Conservation (phyloP, 30 jellyfish, hydroid and myxozoan genomes). For the Aurelia aurita region DNA sequence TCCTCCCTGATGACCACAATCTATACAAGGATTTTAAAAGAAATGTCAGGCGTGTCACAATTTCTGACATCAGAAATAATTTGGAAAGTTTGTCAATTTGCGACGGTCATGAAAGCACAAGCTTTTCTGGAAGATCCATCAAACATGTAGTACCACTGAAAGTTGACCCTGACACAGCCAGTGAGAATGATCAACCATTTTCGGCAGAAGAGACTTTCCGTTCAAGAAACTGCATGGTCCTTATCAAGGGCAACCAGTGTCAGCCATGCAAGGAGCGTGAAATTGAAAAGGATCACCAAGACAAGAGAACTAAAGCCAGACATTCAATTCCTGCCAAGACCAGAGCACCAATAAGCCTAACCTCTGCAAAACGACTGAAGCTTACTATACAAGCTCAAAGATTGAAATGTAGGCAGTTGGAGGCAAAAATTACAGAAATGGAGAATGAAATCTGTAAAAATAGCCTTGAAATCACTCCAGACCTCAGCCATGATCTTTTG, state of each 20-base stretch:
- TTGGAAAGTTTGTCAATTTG: not conserved
- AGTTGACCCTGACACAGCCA: slow-evolving; percentile 29
- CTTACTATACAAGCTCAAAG: slow-evolving; percentile 35
- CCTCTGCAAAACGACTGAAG: slow-evolving; percentile 4
- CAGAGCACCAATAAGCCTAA: slow-evolving; percentile 36
- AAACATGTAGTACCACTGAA: too few species aligned
- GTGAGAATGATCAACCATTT: not conserved
- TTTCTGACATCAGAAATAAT: not conserved
- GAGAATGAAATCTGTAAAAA: not conserved
- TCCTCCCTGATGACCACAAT: slow-evolving; percentile 21
- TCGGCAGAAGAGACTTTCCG: too few species aligned
- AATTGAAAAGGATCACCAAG: too few species aligned
- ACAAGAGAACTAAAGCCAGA: too few species aligned
- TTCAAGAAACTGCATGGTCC: too few species aligned
- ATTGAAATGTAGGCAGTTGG: slow-evolving; percentile 14
- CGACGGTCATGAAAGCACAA: not conserved
- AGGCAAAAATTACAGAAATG: not conserved
- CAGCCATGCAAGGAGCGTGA: not conserved
- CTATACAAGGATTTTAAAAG: not conserved
- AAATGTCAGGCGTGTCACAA: not conserved
- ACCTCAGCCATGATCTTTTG: not conserved
- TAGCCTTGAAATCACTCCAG: slow-evolving; percentile 8
- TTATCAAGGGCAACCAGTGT: not conserved
- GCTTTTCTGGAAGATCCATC: too few species aligned
- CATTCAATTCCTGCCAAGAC: slow-evolving; percentile 52